Base-by-base conservation (phyloP, 2,888 invertebrate species). In the Cheilosia urbana region DNA sequence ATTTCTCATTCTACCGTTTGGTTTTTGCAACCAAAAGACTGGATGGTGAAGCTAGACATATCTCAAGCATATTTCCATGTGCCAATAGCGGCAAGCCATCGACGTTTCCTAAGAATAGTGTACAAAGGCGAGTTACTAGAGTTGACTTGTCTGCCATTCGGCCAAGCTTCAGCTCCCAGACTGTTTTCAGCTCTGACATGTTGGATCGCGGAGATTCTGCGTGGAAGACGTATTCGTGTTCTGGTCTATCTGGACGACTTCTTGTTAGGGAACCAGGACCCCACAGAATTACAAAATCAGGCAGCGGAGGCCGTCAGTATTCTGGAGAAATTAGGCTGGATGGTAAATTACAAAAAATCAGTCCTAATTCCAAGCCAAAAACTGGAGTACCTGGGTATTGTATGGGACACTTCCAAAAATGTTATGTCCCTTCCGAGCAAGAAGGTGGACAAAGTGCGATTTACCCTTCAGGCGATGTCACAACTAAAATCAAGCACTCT, bases 171-270 rank as follows among this genome's bases (percentile, higher is more conserved):
- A 19, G 60, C 60, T 15, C 17, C 47, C 11, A 69, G 47, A 34
- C 0, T 69, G 19, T 34, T 69, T 21, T 69, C 69, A 27, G 47
- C 60, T 13, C 34, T 51, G 4, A 60, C 49, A 17, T 58, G 62
- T 27, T 57, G 66, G 65, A 51, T 73, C 42, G 62, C 73, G 40
- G 73, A 73, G 63, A 55, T 73, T n/a, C 63, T 63, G 9, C 73
- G 73, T 17, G 40, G 42, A 17, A 40, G 11, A 19, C 47, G 66
- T 24, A 53, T 77, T n/a, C 51, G 68, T n/a, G 58, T 58, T 7
- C 9, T 76, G 5, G 49, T 76, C 7, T 76, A 76, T 27, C 13
- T 76, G 15, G 66, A 76, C 66, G 66, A 76, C 13, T 76, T 40
- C 65, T 19, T 51, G 6, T 37, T 47, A n/a, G 65, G 13, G 24